Conservation (phyloP, 53 echinoderm and acorn worm genomes). For the Antedon mediterranea region DNA sequence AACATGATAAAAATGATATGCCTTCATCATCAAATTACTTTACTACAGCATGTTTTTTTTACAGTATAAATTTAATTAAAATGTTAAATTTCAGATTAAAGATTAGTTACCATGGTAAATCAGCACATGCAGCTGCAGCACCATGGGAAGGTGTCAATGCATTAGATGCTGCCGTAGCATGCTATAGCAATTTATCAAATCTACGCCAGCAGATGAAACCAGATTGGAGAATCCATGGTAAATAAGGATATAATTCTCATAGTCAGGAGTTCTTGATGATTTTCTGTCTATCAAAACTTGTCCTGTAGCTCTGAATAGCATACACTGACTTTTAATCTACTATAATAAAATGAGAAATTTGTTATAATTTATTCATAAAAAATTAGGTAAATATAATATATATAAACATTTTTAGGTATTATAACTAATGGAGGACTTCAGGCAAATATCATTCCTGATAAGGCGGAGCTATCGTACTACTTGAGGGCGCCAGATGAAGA, state of each 20-base stretch:
- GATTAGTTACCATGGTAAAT: conserved; percentile 42
- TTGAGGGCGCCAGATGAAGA: conserved; percentile 33
- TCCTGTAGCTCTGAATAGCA: too few species aligned
- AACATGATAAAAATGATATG: too few species aligned
- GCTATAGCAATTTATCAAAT: conserved; percentile 39
- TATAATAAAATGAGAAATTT: too few species aligned
- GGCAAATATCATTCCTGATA: conserved; percentile 87
- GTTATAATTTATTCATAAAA: neutral
- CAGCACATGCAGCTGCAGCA: conserved; percentile 57
- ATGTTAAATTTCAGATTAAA: conserved; percentile 21
- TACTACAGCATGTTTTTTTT: too few species aligned
- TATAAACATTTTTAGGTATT: conserved; percentile 38
- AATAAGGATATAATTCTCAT: too few species aligned
- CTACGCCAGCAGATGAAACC: conserved; percentile 73
- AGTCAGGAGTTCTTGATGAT: too few species aligned
- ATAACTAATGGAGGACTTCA: conserved; percentile 67
- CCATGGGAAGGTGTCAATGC: conserved; percentile 84
- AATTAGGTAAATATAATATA: neutral
- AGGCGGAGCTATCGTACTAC: conserved; percentile 51
- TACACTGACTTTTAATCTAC: too few species aligned
- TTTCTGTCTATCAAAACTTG: too few species aligned
- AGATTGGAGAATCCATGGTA: conserved; percentile 63
- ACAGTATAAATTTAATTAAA: neutral
- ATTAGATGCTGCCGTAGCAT: conserved; percentile 64
- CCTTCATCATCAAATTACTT: too few species aligned